Percentiles rank a stretch among this genome's conserved stretches.
phyloP scores from a whole-genome alignment of 2,888 invertebrate species.

The Drosophila peninsularis region DNA sequence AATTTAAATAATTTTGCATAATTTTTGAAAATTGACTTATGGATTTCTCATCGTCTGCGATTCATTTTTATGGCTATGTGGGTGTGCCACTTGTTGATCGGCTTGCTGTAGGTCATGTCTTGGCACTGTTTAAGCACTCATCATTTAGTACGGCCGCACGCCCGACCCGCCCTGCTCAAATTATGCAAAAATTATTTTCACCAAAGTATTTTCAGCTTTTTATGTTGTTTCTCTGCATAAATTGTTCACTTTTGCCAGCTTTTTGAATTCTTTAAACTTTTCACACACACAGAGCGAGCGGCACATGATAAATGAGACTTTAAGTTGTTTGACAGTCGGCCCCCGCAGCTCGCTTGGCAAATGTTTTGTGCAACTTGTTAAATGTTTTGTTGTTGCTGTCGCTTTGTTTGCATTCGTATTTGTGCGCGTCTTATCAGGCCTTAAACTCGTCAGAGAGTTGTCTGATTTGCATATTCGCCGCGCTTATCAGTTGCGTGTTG shows the following conservation, averaged over 20 bases:
- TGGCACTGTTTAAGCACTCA: constrained; percentile 50
- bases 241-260: constrained; percentile 39
- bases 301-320: constrained; percentile 82
- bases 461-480: constrained; percentile 57
- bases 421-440: constrained; percentile 64
- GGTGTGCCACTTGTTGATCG: constrained; percentile 70
- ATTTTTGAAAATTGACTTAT: constrained; percentile 82
- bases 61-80: constrained; percentile 68
- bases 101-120: constrained; percentile 82
- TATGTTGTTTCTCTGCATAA: constrained; percentile 51
- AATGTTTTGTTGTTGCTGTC: constrained; percentile 44
- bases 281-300: constrained; percentile 12
- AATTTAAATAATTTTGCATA: constrained; percentile 84
- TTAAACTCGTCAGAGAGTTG: constrained; percentile 69
- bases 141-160: constrained; percentile 45
- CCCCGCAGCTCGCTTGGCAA: constrained; percentile 25
- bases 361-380: constrained; percentile 59
- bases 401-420: constrained; percentile 44
- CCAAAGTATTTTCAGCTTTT: constrained; percentile 43
- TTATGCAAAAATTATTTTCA: constrained; percentile 75
- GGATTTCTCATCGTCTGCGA: constrained; percentile 74
- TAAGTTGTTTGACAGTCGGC: constrained; percentile 80
- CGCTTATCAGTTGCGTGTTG: constrained; percentile 43
- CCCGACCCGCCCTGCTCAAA: constrained; percentile 35
- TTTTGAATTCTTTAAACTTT: constrained; percentile 59